Percentiles rank a stretch among this genome's conserved stretches.
Evolutionary conservation across 2,888 invertebrate genomes (phyloP).

Genomic region (Hydrotaea diabolus): DNA sequence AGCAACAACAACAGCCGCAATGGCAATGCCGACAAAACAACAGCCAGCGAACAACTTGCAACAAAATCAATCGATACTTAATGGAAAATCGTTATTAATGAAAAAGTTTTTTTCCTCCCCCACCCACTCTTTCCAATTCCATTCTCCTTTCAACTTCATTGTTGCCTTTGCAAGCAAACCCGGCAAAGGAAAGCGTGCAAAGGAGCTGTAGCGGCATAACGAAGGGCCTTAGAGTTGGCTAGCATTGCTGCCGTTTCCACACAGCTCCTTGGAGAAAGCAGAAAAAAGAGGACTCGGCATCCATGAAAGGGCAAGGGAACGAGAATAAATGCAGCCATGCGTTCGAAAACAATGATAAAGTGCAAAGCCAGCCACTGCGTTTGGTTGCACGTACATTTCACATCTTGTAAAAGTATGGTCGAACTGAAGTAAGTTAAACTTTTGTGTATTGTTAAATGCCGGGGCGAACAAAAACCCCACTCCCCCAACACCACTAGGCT

Average conservation of each 20-base stretch:
- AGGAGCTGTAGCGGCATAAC: not conserved
- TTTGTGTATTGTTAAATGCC: conserved; percentile 60
- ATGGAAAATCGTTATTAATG: conserved; percentile 81
- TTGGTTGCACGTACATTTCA: conserved; percentile 58
- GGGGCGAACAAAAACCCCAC: not conserved
- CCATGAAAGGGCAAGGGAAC: conserved; percentile 70
- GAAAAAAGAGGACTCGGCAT: conserved; percentile 11
- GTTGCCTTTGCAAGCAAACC: conserved; percentile 21
- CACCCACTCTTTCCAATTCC: conserved; percentile 35
- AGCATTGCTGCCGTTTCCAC: not conserved
- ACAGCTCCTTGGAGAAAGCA: not conserved
- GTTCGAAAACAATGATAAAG: conserved; percentile 78
- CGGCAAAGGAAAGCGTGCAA: conserved; percentile 9
- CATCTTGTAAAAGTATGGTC: conserved; percentile 47
- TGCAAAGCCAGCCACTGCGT: conserved; percentile 65
- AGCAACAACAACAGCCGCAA: conserved; percentile 43
- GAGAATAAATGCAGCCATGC: conserved; percentile 74
- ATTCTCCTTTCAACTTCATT: conserved; percentile 34
- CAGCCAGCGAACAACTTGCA: conserved; percentile 63
- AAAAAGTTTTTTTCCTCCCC: conserved; percentile 74
- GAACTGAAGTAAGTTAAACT: conserved; percentile 54
- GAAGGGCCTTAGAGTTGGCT: not conserved
- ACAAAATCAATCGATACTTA: conserved; percentile 81
- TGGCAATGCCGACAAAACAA: conserved; percentile 45
- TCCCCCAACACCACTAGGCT: no score